Conservation (phyloP, 1,140 invertebrate species). For the Calephelis virginiensis region DNA sequence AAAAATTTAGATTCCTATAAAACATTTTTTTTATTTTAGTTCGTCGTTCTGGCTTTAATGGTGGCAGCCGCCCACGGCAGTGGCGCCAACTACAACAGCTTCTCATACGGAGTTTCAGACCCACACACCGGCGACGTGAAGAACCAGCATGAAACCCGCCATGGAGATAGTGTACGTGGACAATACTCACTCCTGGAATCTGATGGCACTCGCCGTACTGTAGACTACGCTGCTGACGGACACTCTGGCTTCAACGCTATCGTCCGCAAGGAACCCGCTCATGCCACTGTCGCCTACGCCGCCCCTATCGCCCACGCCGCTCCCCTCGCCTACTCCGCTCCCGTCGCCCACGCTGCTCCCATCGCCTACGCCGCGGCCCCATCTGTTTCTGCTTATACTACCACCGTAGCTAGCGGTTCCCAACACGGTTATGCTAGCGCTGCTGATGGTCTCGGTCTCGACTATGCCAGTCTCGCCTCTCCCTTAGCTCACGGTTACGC, state of each 20-base stretch:
- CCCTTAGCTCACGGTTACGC: not conserved
- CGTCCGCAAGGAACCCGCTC: slow-evolving; percentile 46
- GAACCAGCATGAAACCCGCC: no score
- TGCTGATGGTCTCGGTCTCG: not conserved
- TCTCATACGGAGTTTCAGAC: no score
- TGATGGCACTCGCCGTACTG: slow-evolving; percentile 20
- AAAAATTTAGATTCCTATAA: no score
- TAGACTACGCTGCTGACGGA: slow-evolving; percentile 72
- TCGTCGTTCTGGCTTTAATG: not conserved
- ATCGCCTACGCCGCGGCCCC: not conserved
- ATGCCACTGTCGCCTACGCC: no score
- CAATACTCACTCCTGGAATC: no score
- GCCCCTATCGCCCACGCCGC: no score
- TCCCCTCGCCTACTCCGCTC: no score
- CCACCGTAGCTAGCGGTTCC: slow-evolving; percentile 16
- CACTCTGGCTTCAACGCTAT: slow-evolving; percentile 37
- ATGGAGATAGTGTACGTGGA: no score
- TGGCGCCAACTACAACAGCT: not conserved
- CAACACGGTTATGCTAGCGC: not conserved
- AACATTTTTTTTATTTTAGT: not conserved
- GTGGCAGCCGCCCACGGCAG: not conserved
- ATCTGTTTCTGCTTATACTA: slow-evolving; percentile 19
- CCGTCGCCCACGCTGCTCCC: no score
- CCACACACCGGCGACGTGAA: no score
- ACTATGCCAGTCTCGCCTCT: not conserved